A percentile compares a stretch with the other conserved stretches of the same genome.
phyloP scores from a whole-genome alignment of 1,140 invertebrate species.

The Drosophila triauraria region DNA sequence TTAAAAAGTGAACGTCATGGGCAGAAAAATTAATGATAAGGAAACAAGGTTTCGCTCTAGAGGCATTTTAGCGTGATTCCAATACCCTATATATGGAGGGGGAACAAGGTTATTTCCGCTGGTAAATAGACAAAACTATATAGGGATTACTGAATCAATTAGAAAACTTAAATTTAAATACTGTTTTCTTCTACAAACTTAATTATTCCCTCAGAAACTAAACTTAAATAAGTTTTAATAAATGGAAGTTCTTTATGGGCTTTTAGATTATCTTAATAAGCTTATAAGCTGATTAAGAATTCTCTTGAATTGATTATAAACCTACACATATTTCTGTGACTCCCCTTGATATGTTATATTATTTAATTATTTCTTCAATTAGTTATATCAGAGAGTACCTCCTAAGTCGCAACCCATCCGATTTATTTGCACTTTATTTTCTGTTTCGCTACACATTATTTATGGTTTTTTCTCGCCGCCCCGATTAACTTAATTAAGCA shows the following conservation, averaged over 20 bases:
- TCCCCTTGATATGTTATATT: neutral
- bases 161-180: neutral
- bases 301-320: neutral
- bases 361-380: neutral
- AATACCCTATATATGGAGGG: slow-evolving; percentile 27
- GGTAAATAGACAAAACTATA: neutral
- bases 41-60: slow-evolving; percentile 31
- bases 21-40: slow-evolving; percentile 51
- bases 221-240: neutral
- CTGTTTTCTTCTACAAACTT: neutral
- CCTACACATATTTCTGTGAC: accelerated
- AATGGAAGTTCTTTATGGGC: too few species aligned
- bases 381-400: slow-evolving; percentile 6
- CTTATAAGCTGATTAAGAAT: neutral
- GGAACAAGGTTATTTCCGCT: neutral
- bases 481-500: slow-evolving; percentile 78
- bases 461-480: slow-evolving; percentile 41
- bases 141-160: too few species aligned
- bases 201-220: too few species aligned
- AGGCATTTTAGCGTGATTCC: slow-evolving; percentile 35
- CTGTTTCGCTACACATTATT: slow-evolving; percentile 53
- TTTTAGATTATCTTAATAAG: too few species aligned
- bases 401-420: neutral
- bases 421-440: slow-evolving; percentile 31
- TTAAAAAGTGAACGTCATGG: slow-evolving; percentile 60